Conservation (phyloP, 2,888 invertebrate genomes). For the Ptilodon capucinus region DNA sequence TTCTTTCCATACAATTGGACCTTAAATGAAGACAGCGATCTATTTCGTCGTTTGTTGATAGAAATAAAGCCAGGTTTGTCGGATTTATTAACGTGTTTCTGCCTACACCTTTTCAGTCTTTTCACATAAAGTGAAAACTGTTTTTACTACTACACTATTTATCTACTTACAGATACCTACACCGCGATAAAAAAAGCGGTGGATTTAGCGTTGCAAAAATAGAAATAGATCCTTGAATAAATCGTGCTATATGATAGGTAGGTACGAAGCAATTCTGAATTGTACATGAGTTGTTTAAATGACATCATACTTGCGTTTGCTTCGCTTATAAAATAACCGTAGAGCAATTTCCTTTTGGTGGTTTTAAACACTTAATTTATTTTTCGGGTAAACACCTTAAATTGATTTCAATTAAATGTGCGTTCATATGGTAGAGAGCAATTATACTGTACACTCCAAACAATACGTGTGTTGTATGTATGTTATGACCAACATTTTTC, state of each 20-base stretch:
- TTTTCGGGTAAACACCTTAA: background rate
- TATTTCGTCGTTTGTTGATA: too few species aligned
- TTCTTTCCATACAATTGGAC: too few species aligned
- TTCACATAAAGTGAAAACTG: too few species aligned
- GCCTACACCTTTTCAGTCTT: too few species aligned
- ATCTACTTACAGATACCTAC: background rate
- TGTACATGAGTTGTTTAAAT: constrained; percentile 23
- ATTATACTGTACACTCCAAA: background rate
- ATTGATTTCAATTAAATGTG: too few species aligned
- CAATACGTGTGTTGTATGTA: background rate
- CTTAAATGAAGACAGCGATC: too few species aligned
- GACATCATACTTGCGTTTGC: constrained; percentile 43
- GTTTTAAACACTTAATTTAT: background rate
- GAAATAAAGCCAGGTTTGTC: too few species aligned
- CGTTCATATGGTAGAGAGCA: background rate
- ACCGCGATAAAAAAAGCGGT: background rate
- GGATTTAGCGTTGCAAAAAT: constrained; percentile 12
- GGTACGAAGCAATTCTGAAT: constrained; percentile 23
- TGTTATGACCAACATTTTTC: background rate
- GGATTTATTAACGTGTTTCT: too few species aligned
- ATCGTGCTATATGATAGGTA: constrained; percentile 11
- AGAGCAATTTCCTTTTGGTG: background rate
- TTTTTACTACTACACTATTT: background rate
- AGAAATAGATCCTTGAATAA: constrained; percentile 21
- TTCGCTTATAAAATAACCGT: constrained; percentile 10